Conservation (phyloP, 1,140 invertebrate genomes). For the Aphidius ervi region DNA sequence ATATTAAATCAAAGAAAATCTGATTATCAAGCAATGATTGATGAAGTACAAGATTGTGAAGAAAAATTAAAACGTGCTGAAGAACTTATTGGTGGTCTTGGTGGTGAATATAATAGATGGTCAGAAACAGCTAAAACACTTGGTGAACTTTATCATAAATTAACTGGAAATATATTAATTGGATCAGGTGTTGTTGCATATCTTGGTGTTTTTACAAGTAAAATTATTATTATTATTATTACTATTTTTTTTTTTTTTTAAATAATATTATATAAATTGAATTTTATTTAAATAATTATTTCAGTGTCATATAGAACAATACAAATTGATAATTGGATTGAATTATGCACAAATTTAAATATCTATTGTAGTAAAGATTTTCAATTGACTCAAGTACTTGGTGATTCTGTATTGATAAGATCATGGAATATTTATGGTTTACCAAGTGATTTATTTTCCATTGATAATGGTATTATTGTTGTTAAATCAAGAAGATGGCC, state of each 20-base stretch:
- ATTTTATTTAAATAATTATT: no score
- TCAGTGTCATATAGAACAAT: constrained; percentile 63
- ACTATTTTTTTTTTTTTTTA: no score
- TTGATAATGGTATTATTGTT: constrained; percentile 83
- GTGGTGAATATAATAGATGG: constrained; percentile 81
- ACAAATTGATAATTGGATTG: constrained; percentile 66
- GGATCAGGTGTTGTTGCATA: constrained; percentile 84
- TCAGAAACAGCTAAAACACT: constrained; percentile 71
- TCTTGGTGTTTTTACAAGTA: constrained; percentile 75
- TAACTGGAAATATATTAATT: constrained; percentile 68
- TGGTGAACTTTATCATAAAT: constrained; percentile 58
- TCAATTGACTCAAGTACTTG: constrained; percentile 69
- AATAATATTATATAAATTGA: no score
- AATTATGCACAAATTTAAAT: constrained; percentile 56
- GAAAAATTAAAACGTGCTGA: constrained; percentile 87
- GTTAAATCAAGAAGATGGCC: constrained; percentile 78
- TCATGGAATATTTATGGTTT: constrained; percentile 80
- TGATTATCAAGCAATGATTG: constrained; percentile 63
- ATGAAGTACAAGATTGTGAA: constrained; percentile 81
- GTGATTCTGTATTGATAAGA: constrained; percentile 78
- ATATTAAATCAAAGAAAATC: constrained; percentile 59
- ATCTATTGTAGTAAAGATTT: constrained; percentile 68
- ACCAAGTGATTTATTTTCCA: constrained; percentile 77
- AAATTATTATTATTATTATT: no score
- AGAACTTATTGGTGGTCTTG: constrained; percentile 82